phyloP scores from a whole-genome alignment of 2,888 invertebrate species.

The Tetropium fuscum region DNA sequence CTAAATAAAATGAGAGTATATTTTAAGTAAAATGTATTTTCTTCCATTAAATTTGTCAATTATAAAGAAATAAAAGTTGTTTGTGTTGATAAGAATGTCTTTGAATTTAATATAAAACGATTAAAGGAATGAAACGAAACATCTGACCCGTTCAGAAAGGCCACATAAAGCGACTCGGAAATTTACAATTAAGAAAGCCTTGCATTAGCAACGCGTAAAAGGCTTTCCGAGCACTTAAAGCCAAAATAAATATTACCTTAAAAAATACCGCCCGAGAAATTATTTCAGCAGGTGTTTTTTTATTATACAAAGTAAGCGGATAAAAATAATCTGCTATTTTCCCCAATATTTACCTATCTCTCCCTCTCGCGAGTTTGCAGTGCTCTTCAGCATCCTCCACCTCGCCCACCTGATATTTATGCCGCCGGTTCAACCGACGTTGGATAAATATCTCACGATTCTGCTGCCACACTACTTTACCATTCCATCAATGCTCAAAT shows the following conservation, averaged over 20 bases:
- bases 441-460: conserved; percentile 41
- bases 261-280: conserved; percentile 35
- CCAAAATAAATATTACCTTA: conserved; percentile 24
- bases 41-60: no score
- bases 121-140: no score
- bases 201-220: neutral
- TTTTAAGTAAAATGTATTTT: no score
- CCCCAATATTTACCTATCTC: conserved; percentile 44
- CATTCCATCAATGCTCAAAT: conserved; percentile 36
- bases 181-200: conserved; percentile 11
- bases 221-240: conserved; percentile 21
- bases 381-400: conserved; percentile 35
- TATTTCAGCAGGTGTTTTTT: conserved; percentile 42
- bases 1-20: no score
- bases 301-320: conserved; percentile 40
- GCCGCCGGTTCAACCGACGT: conserved; percentile 28
- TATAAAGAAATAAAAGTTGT: no score
- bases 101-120: no score
- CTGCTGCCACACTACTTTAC: conserved; percentile 31
- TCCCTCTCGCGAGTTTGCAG: conserved; percentile 38
- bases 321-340: conserved; percentile 46
- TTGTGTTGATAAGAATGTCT: no score
- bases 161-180: conserved; percentile 3
- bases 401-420: conserved; percentile 36
- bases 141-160: no score